Evolutionary conservation across 2,888 invertebrate genomes (phyloP).

Genomic region (Clanis bilineata): DNA sequence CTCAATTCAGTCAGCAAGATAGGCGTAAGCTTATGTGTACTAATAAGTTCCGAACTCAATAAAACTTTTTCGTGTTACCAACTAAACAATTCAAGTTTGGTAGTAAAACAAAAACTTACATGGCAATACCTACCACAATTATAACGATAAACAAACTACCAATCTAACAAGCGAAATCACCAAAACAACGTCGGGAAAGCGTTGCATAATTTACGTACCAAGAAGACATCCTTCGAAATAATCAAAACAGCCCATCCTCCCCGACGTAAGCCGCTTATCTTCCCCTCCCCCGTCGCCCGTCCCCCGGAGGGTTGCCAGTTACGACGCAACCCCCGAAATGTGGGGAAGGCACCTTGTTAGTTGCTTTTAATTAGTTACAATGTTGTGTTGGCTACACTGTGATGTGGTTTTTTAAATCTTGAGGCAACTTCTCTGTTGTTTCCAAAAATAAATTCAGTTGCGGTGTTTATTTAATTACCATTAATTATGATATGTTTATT

Average conservation of each 20-base stretch:
- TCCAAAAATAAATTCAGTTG: neutral
- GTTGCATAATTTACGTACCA: slow-evolving; percentile 79
- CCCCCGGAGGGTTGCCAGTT: slow-evolving; percentile 43
- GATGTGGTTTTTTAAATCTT: slow-evolving; percentile 32
- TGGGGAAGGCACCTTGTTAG: slow-evolving; percentile 70
- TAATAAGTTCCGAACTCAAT: no score
- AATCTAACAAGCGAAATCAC: slow-evolving; percentile 19
- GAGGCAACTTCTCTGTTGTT: neutral
- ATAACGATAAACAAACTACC: slow-evolving; percentile 16
- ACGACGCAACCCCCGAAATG: slow-evolving; percentile 60
- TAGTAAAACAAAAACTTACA: neutral
- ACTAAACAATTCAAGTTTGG: neutral
- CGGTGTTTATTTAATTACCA: neutral
- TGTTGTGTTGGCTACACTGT: slow-evolving; percentile 56
- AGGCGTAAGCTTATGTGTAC: no score
- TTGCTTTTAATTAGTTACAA: slow-evolving; percentile 74
- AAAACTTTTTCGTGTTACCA: neutral
- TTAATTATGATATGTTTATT: no score
- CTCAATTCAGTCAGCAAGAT: no score
- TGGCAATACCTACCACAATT: slow-evolving; percentile 12
- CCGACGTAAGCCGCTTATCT: slow-evolving; percentile 72
- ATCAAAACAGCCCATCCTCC: slow-evolving; percentile 75
- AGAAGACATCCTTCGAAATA: slow-evolving; percentile 80
- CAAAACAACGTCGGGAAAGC: slow-evolving; percentile 44
- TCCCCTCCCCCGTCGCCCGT: slow-evolving; percentile 42